Evolutionary conservation across 2,888 invertebrate species (phyloP).

Genomic region (Stenotaenia linearis): DNA sequence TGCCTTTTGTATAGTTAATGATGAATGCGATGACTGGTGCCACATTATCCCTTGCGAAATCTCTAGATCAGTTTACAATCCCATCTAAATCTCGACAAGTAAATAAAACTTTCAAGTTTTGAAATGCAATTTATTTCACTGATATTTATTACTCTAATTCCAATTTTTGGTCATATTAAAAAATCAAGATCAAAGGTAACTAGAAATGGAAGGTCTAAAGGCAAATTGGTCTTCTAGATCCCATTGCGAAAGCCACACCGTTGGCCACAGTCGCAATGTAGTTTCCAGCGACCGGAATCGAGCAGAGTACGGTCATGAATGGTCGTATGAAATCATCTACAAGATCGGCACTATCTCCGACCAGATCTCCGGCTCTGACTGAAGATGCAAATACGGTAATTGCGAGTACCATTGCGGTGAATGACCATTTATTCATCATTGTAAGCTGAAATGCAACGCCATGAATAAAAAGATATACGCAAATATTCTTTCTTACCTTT

Average conservation of each 20-base stretch:
- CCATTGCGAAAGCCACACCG: not conserved
- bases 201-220: too few species aligned
- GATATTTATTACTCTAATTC: too few species aligned
- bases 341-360: not conserved
- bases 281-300: not conserved
- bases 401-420: not conserved
- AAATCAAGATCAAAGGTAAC: too few species aligned
- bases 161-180: not conserved
- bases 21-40: too few species aligned
- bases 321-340: not conserved
- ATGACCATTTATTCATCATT: not conserved
- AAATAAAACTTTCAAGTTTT: too few species aligned
- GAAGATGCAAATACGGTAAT: not conserved
- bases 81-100: too few species aligned
- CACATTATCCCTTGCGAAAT: too few species aligned
- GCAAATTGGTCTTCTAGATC: not conserved
- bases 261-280: not conserved
- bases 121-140: too few species aligned
- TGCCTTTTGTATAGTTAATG: too few species aligned
- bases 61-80: too few species aligned
- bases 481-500: not conserved
- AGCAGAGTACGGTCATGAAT: not conserved
- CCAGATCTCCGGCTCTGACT: not conserved
- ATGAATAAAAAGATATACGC: too few species aligned
- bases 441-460: too few species aligned